Base-by-base conservation (phyloP, 2,113 vertebrate genomes). In the Baryphthengus martii region DNA sequence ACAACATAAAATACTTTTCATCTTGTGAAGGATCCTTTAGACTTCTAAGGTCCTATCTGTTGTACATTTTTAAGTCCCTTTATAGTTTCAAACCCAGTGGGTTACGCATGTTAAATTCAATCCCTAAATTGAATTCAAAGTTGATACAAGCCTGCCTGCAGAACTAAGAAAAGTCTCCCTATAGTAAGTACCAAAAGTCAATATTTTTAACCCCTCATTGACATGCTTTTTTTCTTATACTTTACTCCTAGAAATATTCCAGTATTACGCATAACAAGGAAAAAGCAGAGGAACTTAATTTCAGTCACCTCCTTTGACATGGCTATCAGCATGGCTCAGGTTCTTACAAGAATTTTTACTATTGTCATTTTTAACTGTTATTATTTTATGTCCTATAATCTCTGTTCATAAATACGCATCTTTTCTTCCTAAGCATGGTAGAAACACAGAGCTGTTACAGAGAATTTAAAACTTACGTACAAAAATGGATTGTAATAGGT, bases 51-150 rank as follows among this genome's bases (percentile, higher is more conserved):
- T 95, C 80, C 95, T 97, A 94, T 97, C 91, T 97, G 91, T 89
- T 96, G 91, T 96, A 97, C 96, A 96, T 96, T 95, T 96, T 95
- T 96, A 95, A 96, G 94, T 96, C 95, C 91, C 93, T 97, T 97
- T 97, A 97, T 97, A 93, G 90, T 92, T 97, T 93, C 93, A 95
- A 91, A 91, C 93, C 78, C 88, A 96, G 93, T 96, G 83, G 93
- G 91, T 96, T 97, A 96, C 11, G 9, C 83, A 87, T 96, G 83
- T 95, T 97, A 90, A 95, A 94, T 85, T 96, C 94, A 95, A 92
- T 95, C 84, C 92, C 91, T 95, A 97, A 95, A 97, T 88, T 97
- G 92, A 96, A 97, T 97, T 97, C 90, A 92, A 95, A 91, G 85
- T 95, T 96, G 94, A 93, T 95, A 88, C 0, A 14, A 96, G 92